phyloP scores from a whole-genome alignment of 1,140 invertebrate species.

The Hestina assimilis region DNA sequence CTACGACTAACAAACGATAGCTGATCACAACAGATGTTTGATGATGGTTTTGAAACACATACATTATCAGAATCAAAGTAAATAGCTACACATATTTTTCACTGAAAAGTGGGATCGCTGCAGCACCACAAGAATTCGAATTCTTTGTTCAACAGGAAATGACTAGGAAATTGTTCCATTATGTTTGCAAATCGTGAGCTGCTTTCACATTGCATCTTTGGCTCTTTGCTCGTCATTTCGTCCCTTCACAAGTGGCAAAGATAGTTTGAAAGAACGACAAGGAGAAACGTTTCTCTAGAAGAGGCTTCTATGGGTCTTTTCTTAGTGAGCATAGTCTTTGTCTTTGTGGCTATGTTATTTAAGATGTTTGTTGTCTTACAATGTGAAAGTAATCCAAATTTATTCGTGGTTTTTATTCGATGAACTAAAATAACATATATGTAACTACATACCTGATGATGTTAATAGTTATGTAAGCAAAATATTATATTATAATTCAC shows the following conservation, averaged over 20 bases:
- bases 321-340: background rate
- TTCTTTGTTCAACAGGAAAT: slow-evolving; percentile 63
- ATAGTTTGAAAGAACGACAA: slow-evolving; percentile 12
- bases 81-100: slow-evolving; percentile 19
- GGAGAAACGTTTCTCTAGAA: slow-evolving; percentile 12
- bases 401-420: too few species aligned
- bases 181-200: slow-evolving; percentile 71
- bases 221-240: slow-evolving; percentile 49
- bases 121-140: slow-evolving; percentile 58
- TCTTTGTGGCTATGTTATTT: slow-evolving; percentile 1
- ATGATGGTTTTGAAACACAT: too few species aligned
- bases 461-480: too few species aligned
- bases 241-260: slow-evolving; percentile 29
- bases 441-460: too few species aligned
- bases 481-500: too few species aligned
- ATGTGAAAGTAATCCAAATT: too few species aligned
- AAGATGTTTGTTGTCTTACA: too few species aligned
- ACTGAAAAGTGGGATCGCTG: slow-evolving; percentile 16
- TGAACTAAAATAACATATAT: too few species aligned
- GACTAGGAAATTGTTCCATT: slow-evolving; percentile 74
- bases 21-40: too few species aligned
- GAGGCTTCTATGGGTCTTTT: background rate
- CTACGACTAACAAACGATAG: too few species aligned
- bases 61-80: too few species aligned
- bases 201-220: slow-evolving; percentile 68